Evolutionary conservation across 2,113 vertebrate genomes (phyloP).

Genomic region (Zosterops lateralis): DNA sequence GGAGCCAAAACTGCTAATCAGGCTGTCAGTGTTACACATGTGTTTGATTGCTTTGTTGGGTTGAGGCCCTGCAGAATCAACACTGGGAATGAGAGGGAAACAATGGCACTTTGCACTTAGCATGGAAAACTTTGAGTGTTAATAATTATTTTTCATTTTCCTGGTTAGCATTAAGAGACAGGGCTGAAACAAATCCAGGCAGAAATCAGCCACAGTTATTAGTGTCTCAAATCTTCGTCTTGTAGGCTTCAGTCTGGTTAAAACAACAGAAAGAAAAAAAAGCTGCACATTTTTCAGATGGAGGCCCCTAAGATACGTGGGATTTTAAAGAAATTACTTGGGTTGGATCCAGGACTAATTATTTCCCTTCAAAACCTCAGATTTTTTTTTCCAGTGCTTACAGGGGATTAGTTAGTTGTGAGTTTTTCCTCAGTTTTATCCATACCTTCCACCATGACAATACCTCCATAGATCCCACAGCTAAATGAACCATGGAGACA

Average conservation of each 20-base stretch:
- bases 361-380: constrained; percentile 2
- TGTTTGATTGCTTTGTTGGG: constrained; percentile 39
- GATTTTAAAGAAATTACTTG: constrained; percentile 32
- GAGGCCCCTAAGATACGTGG: not conserved
- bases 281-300: not conserved
- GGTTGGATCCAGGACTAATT: not conserved
- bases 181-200: constrained; percentile 46
- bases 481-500: not conserved
- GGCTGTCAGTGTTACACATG: constrained; percentile 34
- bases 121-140: not conserved
- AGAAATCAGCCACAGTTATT: constrained; percentile 50
- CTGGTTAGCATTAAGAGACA: constrained; percentile 23
- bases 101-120: not conserved
- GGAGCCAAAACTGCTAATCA: constrained; percentile 13
- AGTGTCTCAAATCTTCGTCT: constrained; percentile 40
- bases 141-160: constrained; percentile 38
- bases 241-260: constrained; percentile 32
- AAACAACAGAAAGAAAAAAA: not conserved
- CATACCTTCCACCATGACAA: not conserved
- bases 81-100: not conserved
- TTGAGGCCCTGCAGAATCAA: constrained; percentile 19
- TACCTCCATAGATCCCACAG: not conserved
- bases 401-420: not conserved
- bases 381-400: not conserved
- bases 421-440: not conserved